These are phyloP conservation scores for Ptychochromis oligacanthus DNA, from an alignment of 2,113 vertebrate species.

Conservation along the genomic window DNA sequence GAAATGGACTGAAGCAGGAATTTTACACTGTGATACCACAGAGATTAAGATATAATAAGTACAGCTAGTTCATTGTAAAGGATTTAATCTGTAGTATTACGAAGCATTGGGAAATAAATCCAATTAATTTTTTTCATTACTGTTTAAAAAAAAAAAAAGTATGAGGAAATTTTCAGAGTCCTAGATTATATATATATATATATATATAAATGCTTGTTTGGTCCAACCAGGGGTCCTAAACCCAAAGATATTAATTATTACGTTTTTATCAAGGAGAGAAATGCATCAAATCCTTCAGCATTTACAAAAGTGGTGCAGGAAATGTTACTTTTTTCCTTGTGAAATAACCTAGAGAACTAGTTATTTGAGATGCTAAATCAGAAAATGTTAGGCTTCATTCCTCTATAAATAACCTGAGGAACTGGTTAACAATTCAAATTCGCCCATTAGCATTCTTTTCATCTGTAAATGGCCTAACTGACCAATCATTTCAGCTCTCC, in stretches of 20 bases:
- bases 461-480: neutral
- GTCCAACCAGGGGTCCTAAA: neutral
- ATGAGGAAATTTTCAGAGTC: too few species aligned
- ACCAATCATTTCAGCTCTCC: neutral
- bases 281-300: neutral
- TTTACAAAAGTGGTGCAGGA: neutral
- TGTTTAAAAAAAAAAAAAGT: fast-evolving
- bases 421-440: neutral
- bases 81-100: neutral
- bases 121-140: neutral
- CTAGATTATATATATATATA: too few species aligned
- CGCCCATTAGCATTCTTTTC: neutral
- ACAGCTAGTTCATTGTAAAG: neutral
- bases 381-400: neutral
- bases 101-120: neutral
- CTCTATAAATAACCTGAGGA: neutral
- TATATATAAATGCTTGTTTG: too few species aligned
- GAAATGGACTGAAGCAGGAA: neutral
- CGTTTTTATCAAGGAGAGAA: neutral
- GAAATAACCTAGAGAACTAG: neutral
- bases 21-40: neutral
- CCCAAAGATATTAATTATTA: neutral
- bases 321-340: neutral
- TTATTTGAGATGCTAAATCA: neutral
- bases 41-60: neutral